A percentile compares a stretch with the other conserved stretches of the same genome.
Evolutionary conservation across 2,113 vertebrate species (phyloP).

Genomic region (Pedetes capensis): DNA sequence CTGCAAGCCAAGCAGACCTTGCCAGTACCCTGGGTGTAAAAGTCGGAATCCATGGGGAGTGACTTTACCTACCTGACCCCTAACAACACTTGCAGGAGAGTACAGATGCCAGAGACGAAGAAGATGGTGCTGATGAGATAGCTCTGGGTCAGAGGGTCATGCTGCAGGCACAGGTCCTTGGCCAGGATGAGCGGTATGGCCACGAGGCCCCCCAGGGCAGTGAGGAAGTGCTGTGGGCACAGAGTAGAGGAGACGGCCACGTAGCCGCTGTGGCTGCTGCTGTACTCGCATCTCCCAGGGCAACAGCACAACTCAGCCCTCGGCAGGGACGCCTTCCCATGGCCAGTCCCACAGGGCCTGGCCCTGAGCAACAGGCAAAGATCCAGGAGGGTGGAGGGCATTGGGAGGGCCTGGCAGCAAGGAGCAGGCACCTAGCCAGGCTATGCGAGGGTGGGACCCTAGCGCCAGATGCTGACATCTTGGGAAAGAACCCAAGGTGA

Average conservation of each 20-base stretch:
- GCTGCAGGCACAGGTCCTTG: conserved; percentile 92
- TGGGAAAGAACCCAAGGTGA: not conserved
- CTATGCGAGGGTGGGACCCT: not conserved
- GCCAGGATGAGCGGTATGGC: conserved; percentile 94
- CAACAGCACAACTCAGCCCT: not conserved
- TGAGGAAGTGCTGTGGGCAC: conserved; percentile 92
- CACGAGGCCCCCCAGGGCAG: conserved; percentile 93
- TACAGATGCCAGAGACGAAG: conserved; percentile 96
- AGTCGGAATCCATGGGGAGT: fast-evolving
- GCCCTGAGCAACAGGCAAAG: not conserved
- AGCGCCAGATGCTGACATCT: too few species aligned
- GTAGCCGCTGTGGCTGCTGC: not conserved
- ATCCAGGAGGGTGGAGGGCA: not conserved
- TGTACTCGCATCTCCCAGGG: not conserved
- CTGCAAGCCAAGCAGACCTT: not conserved
- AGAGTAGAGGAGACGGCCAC: not conserved
- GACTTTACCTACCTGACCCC: conserved; percentile 90
- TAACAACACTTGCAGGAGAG: conserved; percentile 94
- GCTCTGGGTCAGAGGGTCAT: conserved; percentile 94
- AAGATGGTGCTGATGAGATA: conserved; percentile 97
- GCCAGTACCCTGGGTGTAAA: not conserved
- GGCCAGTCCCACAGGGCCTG: not conserved
- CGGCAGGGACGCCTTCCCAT: fast-evolving
- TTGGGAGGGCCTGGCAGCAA: not conserved
- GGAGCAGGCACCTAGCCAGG: not conserved